A percentile compares a stretch with the other conserved stretches of the same genome.
phyloP scores from a whole-genome alignment of 2,113 vertebrate species.

The Pachypanchax playfairii region DNA sequence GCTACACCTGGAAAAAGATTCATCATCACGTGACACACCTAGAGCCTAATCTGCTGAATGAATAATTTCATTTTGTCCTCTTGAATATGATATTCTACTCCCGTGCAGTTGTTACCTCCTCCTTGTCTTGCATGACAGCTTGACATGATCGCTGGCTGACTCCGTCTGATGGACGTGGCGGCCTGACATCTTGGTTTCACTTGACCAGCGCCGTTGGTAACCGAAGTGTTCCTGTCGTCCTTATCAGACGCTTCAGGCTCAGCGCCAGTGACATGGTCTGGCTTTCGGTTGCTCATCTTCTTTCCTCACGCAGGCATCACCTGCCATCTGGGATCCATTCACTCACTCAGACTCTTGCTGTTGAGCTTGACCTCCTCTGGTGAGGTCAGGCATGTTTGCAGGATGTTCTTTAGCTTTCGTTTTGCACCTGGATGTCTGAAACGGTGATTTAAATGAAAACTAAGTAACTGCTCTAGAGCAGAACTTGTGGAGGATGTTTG shows the following conservation, averaged over 20 bases:
- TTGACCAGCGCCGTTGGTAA: slow-evolving; percentile 67
- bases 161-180: slow-evolving; percentile 39
- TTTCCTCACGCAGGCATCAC: slow-evolving; percentile 22
- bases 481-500: slow-evolving; percentile 14
- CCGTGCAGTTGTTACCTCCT: slow-evolving; percentile 16
- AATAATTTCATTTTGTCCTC: slow-evolving; percentile 48
- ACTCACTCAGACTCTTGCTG: slow-evolving; percentile 3
- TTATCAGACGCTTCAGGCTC: slow-evolving; percentile 58
- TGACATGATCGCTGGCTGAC: slow-evolving; percentile 36
- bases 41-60: slow-evolving; percentile 42
- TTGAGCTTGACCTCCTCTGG: slow-evolving; percentile 26
- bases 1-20: slow-evolving; percentile 52
- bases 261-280: slow-evolving; percentile 37
- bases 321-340: slow-evolving; percentile 30
- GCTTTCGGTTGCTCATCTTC: slow-evolving; percentile 53
- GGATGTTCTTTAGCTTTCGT: slow-evolving; percentile 17
- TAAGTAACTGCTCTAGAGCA: slow-evolving; percentile 28
- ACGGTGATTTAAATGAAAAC: slow-evolving; percentile 18
- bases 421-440: slow-evolving; percentile 10
- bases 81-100: slow-evolving; percentile 12
- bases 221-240: slow-evolving; percentile 61
- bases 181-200: slow-evolving; percentile 68
- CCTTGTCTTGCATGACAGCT: slow-evolving; percentile 29
- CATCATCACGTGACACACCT: slow-evolving; percentile 49
- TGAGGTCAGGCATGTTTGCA: slow-evolving; percentile 46